These are phyloP conservation scores for Troides helena DNA, from an alignment of 2,888 invertebrate species.

Conservation along the genomic window DNA sequence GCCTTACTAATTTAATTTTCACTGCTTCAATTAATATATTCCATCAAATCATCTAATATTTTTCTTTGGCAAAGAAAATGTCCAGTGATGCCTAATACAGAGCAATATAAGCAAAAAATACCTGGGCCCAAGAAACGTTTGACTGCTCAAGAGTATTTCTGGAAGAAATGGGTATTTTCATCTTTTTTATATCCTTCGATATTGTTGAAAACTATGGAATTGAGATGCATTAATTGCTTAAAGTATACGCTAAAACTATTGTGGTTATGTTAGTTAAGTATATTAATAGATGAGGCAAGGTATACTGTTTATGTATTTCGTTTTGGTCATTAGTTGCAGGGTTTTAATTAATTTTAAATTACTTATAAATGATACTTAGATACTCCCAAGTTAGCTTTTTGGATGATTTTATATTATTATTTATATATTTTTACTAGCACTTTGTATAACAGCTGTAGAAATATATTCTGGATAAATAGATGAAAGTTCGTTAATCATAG, in stretches of 20 bases:
- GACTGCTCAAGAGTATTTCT: constrained; percentile 67
- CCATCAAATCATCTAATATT: neutral
- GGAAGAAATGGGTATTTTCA: constrained; percentile 71
- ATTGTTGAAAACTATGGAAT: neutral
- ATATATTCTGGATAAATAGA: neutral
- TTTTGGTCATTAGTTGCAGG: too few species aligned
- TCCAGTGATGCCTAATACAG: constrained; percentile 50
- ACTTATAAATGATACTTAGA: too few species aligned
- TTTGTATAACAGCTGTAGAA: neutral
- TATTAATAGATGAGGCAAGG: too few species aligned
- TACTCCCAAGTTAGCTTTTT: too few species aligned
- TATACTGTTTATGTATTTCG: too few species aligned
- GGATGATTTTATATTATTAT: too few species aligned
- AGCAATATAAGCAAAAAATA: constrained; percentile 60
- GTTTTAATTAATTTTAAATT: too few species aligned
- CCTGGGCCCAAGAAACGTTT: constrained; percentile 63
- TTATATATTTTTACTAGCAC: neutral
- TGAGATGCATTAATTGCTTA: too few species aligned
- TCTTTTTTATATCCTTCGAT: neutral
- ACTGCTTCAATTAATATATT: neutral
- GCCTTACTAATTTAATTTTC: too few species aligned
- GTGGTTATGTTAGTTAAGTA: too few species aligned
- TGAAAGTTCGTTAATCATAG: neutral
- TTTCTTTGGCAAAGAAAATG: constrained; percentile 53
- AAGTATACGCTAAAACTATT: too few species aligned